Evolutionary conservation across 2,113 vertebrate species (phyloP), one percentile per base, ranked within the genome.

Genomic region (Eclectus roratus): DNA sequence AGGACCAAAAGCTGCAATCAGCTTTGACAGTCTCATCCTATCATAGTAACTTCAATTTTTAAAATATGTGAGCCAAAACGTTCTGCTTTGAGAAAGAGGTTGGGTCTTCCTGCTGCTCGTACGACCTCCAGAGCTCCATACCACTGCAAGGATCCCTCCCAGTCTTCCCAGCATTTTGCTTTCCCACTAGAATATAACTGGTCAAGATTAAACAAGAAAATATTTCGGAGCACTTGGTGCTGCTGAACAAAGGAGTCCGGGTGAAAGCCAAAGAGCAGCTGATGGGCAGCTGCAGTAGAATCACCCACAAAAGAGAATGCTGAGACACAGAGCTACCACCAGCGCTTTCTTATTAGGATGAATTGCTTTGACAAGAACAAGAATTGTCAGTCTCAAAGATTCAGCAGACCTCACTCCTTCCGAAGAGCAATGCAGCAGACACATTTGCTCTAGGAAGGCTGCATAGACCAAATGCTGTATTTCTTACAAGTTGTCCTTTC

Each of bases 11-110:
- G 28, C 35, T 95, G 80, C 33, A 29, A 88, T 84, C 4, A 5
- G 43, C 66, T 92, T 58, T 97, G 94, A 86, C 83, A 95, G n/a
- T 44, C 77, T 86, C 39, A 78, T 66, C 43, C 64, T 81, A 77
- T 31, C 50, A 53, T 7, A 31, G 3, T 39, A 11, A 92, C 78
- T 66, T 39, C 39, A 37, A 64, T 71, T 81, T 83, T 80, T 69
- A 2, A 86, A 55, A 37, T 17, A 73, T 6, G 13, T 37, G 44
- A n/a, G n/a, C 55, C n/a, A 33, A 82, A 85, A 85, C 1, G 3
- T 56, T 82, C 73, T 56, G 52, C 64, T 92, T 56, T 68, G 33
- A 66, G 53, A 66, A 47, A 37, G 29, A 37, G 25, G 13, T 20
- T 56, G 33, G 14, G 17, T 35, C 61, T 39, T 66, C 37, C 61